These are phyloP conservation scores for Notechis scutatus DNA, from an alignment of 2,113 vertebrate genomes.

Conservation along the genomic window DNA sequence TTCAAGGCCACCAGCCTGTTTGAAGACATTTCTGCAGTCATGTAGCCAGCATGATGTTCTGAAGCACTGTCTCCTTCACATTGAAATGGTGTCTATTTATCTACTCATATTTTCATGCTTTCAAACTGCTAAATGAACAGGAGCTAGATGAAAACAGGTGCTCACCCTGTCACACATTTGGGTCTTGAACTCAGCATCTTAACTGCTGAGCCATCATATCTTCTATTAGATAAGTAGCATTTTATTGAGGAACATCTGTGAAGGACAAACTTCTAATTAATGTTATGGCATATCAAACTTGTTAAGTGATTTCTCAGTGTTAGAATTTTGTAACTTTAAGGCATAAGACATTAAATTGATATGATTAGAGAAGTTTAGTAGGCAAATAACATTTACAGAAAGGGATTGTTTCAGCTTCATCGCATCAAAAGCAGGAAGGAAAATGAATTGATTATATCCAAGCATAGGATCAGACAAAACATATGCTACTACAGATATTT, in stretches of 20 bases:
- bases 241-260: conserved; percentile 31
- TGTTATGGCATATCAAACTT: conserved; percentile 23
- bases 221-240: conserved; percentile 26
- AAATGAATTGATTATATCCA: conserved; percentile 41
- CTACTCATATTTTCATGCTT: background rate
- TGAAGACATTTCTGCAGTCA: background rate
- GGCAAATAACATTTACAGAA: background rate
- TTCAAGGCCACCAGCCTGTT: background rate
- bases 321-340: conserved; percentile 45
- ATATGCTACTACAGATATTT: conserved; percentile 61
- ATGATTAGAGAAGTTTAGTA: conserved; percentile 37
- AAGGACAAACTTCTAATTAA: conserved; percentile 30
- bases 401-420: conserved; percentile 17
- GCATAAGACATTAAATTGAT: conserved; percentile 39
- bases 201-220: background rate
- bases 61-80: background rate
- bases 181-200: background rate
- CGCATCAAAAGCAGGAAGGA: conserved; percentile 26
- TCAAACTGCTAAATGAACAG: background rate
- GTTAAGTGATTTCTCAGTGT: conserved; percentile 1
- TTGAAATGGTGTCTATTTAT: background rate
- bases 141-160: background rate
- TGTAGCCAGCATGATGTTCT: background rate
- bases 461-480: conserved; percentile 52
- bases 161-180: background rate